Evolutionary conservation across 2,888 invertebrate genomes (phyloP), one percentile per base, ranked within the genome.

Genomic region (Gnatocerus cornutus): DNA sequence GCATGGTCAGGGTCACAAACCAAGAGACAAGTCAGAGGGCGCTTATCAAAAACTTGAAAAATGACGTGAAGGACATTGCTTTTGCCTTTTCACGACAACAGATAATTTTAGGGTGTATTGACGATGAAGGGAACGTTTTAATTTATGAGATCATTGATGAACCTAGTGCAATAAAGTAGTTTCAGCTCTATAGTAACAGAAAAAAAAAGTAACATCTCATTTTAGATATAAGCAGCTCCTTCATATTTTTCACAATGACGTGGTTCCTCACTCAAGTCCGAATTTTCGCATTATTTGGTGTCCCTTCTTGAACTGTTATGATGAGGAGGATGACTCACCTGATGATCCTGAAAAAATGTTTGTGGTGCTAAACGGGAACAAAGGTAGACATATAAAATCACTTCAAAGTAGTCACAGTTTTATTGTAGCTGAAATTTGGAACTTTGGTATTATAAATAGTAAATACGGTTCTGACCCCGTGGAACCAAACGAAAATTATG

Each of bases 61-160:
- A 96, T 39, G 89, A 93, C 83, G 93, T 98, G n/a, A 90, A 94
- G 83, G 98, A 98, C 84, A 85, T 98, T 53, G 91, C 96, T 0
- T 98, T 98, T 86, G 95, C 97, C 2, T 92, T 94, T 82, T 91
- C 94, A 48, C 89, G 90, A 73, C 88, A 90, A 63, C 91, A 93
- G 76, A 90, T 93, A 41, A 88, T 96, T 68, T 85, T 98, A 41
- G 98, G 95, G 0, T 93, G 93, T 76, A 93, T 97, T 56, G 98
- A 98, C 84, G 93, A 93, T 77, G 88, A 89, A 76, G 97, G 97
- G 46, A 92, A 91, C 80, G 88, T 98, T 72, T 93, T 93, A 83
- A 91, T 98, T 58, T 91, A 95, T 81, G 90, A 91, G 78, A 91
- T 96, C 76, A 90, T 91, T 80, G 88, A 90, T 72, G 86, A 87